Evolutionary conservation across 1,140 invertebrate species (phyloP), one percentile per base, ranked within the genome.

Genomic region (Lepidurus packardi): DNA sequence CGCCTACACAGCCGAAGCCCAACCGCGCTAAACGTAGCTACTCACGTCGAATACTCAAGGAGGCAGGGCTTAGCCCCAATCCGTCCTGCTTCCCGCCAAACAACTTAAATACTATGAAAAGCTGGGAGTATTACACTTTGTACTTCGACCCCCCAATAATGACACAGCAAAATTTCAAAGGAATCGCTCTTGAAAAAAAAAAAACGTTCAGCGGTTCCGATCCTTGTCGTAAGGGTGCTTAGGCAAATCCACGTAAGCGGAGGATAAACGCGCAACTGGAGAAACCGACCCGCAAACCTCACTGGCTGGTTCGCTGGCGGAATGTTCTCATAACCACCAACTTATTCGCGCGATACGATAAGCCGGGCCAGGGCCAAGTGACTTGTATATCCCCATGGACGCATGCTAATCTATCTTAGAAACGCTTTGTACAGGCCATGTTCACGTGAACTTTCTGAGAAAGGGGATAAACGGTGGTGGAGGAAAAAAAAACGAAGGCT

Each of bases 131-230:
- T 65, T 65, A 65, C 0, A 34, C 34, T 34, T 34, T 34, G 34
- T 34, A 34, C 53, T 65, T 65, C 53, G 53, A 65, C 21, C 53
- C 53, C 34, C 53, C 53, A n/a, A 65, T 65, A 65, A 65, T 65
- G 53, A 65, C 53, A n/a, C 53, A 65, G 53, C 53, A 65, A 21
- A 65, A 65, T 65, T 65, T 21, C 16, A 8, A 21, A 65, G 45
- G 53, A 34, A 34, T 34, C 21, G 16, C 53, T 65, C 21, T 65
- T 16, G 53, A 21, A 13, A 21, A 21, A 65, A n/a, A 65, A 47
- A 65, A 21, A 21, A 3, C 8, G 16, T 65, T 65, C 16, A 65
- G 2, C 5, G 21, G 16, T 65, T 21, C 53, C 13, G 53, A 1
- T 7, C 53, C 21, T 16, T 21, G 8, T 65, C 16, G 21, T 65